Evolutionary conservation across 2,797 vertebrate species (phyloP).

Genomic region (Zenarchopterus dispar): DNA sequence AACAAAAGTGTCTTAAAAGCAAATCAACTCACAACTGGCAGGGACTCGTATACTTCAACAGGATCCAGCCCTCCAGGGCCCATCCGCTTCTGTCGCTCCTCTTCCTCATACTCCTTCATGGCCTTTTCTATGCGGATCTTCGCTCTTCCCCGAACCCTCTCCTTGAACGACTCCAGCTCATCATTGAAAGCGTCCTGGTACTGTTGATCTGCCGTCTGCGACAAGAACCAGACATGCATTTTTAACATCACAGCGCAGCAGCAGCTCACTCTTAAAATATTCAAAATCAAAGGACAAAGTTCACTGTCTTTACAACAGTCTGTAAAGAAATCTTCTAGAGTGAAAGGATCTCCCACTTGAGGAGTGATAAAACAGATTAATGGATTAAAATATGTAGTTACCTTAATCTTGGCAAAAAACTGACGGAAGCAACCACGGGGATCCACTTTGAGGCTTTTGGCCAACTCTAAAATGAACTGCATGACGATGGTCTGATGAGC

Average conservation of each 20-base stretch:
- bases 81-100: slow-evolving; percentile 89
- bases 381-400: slow-evolving; percentile 42
- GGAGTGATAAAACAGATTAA: neutral
- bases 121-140: slow-evolving; percentile 94
- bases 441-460: slow-evolving; percentile 94
- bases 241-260: neutral
- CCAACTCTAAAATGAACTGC: slow-evolving; percentile 96
- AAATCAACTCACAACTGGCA: slow-evolving; percentile 82
- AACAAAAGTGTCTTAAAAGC: neutral
- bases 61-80: slow-evolving; percentile 93
- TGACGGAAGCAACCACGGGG: slow-evolving; percentile 94
- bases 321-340: too few relatives aligned
- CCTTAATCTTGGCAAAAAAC: slow-evolving; percentile 96
- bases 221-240: slow-evolving; percentile 2
- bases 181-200: slow-evolving; percentile 96
- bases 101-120: slow-evolving; percentile 92
- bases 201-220: slow-evolving; percentile 92
- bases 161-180: slow-evolving; percentile 93
- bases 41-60: slow-evolving; percentile 90
- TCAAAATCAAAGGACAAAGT: too few relatives aligned
- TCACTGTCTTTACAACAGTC: too few relatives aligned
- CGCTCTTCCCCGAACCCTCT: slow-evolving; percentile 87
- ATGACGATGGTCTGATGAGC: slow-evolving; percentile 98
- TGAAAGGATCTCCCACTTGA: too few relatives aligned
- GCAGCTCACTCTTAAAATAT: neutral